Conservation (phyloP, 2,888 invertebrate genomes). For the Pollenia griseotomentosa region DNA sequence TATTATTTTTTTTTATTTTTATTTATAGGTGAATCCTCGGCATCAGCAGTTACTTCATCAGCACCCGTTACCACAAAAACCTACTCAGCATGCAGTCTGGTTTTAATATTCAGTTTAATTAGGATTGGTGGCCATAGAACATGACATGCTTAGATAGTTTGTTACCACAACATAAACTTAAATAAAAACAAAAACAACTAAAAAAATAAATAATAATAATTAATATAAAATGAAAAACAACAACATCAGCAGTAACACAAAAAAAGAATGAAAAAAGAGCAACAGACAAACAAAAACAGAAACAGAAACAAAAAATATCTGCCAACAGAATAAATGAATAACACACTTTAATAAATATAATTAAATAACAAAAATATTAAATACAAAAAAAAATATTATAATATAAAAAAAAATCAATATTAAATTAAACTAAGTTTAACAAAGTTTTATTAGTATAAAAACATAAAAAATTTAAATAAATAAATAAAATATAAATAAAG, state of each 20-base stretch:
- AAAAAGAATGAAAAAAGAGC: conserved; percentile 35
- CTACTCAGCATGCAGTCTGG: conserved; percentile 79
- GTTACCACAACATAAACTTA: conserved; percentile 57
- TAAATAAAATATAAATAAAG: conserved; percentile 29
- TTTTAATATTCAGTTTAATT: conserved; percentile 79
- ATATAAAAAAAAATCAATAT: conserved; percentile 52
- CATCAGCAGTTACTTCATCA: conserved; percentile 83
- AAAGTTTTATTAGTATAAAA: conserved; percentile 55
- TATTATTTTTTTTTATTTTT: neutral
- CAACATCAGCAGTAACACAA: conserved; percentile 52
- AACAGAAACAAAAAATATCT: conserved; percentile 74
- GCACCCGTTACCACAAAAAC: conserved; percentile 80
- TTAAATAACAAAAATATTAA: conserved; percentile 44
- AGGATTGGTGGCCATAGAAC: conserved; percentile 79
- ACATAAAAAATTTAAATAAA: conserved; percentile 24
- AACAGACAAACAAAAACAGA: conserved; percentile 64
- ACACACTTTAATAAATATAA: conserved; percentile 73
- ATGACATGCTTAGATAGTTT: conserved; percentile 80
- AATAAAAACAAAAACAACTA: conserved; percentile 60
- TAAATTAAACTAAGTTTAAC: conserved; percentile 60
- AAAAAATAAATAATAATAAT: conserved; percentile 72
- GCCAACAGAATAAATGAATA: conserved; percentile 75
- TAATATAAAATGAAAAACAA: conserved; percentile 59
- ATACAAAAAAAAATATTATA: conserved; percentile 50
- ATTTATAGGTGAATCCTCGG: conserved; percentile 82